Evolutionary conservation across 1,140 invertebrate species (phyloP), one percentile per base, ranked within the genome.

Genomic region (Drosophila busckii): DNA sequence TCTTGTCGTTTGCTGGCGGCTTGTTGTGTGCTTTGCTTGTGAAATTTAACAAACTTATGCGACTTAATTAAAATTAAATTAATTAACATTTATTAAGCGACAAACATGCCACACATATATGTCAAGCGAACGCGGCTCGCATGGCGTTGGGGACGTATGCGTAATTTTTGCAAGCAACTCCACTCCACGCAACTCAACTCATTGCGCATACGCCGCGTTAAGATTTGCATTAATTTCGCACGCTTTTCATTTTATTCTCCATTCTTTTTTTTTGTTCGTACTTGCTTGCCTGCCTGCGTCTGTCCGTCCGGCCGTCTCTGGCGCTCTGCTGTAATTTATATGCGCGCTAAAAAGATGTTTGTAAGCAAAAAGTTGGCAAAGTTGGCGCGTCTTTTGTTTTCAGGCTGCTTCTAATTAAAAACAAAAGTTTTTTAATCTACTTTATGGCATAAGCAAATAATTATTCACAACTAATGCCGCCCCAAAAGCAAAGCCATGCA

Each of bases 351-450:
- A 58, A 75, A 64, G 64, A 76, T 61, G 50, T 61, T 55, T 48
- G 58, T 55, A 70, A n/a, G n/a, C n/a, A n/a, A n/a, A n/a, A 60
- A 63, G 58, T 78, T 76, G 54, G 53, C 68, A 60, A 76, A 76
- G 53, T 76, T 69, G 55, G 13, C 20, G 42, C 37, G 35, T 71
- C 67, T 60, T 78, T 78, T 78, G 73, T 78, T 67, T 53, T 64
- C 40, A 20, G 60, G 50, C 73, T 73, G 54, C 63, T 68, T 80
- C 73, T 80, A 82, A 80, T 80, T 80, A 82, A 80, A 80, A 80
- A 73, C 60, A 80, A 80, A 80, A 80, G 75, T 80, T 80, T 80
- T 80, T 82, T 80, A 80, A 80, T 80, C 75, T 80, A 48, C 75
- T 80, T 80, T 80, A 80, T 80, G 55, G 69, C 54, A 69, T 82